Base-by-base conservation (phyloP, 2,113 vertebrate species). In the Pseudopipra pipra region DNA sequence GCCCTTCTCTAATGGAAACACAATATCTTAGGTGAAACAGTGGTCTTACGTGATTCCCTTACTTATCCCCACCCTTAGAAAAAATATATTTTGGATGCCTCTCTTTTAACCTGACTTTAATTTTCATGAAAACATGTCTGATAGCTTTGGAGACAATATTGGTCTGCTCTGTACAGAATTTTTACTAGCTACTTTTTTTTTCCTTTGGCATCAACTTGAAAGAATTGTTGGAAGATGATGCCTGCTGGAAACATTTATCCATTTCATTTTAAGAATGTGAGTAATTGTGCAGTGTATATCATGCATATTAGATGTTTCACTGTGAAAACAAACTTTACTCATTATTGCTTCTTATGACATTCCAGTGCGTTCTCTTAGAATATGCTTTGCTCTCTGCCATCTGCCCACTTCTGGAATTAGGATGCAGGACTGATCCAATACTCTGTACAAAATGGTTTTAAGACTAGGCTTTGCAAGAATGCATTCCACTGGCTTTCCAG, bases 221-320 rank as follows among this genome's bases (percentile, higher is more conserved):
- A 97, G 90, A 96, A 96, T 92, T 95, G 91, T 96, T 97, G 84
- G 63, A 91, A 51, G 66, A 73, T 83, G 49, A 91, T 91, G 87
- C 90, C 88, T 96, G n/a, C 87, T 97, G 94, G 96, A 97, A 97
- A 68, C 83, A 91, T 75, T 94, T 94, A 91, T 82, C 77, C 93
- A 76, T 89, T 97, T 96, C 66, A 70, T 90, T 93, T 97, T 90
- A 88, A 96, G 93, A 96, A 95, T 96, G 78, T 96, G 95, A 97
- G 87, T 94, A 93, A 78, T 92, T 88, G 79, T 71, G 84, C 31
- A 56, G 78, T n/a, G 39, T 71, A 68, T 93, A 81, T 93, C 89
- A 91, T 95, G 65, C 95, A 93, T 98, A 95, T 97, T 78, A 90
- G 94, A 80, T 65, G 39, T 85, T 96, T 49, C 90, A 91, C 84